Evolutionary conservation across 1,140 invertebrate genomes (phyloP).

Genomic region (Bombus superbus): DNA sequence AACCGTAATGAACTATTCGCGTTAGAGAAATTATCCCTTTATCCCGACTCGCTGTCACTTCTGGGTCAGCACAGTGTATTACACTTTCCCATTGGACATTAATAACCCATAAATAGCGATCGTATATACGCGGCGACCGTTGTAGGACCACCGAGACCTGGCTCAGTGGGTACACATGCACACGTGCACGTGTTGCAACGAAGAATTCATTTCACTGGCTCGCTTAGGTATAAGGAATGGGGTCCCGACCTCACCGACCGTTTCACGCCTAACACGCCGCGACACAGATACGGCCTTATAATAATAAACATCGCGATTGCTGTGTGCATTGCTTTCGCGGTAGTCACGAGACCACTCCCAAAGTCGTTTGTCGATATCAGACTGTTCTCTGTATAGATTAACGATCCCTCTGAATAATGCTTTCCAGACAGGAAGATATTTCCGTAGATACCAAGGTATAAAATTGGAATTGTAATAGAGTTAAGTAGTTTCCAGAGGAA

Average conservation of each 20-base stretch:
- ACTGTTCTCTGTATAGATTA: neutral
- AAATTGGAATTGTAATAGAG: neutral
- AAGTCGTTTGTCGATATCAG: conserved; percentile 48
- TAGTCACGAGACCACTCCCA: conserved; percentile 61
- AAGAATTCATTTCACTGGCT: conserved; percentile 74
- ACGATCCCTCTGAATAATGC: neutral
- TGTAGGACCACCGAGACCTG: conserved; percentile 10
- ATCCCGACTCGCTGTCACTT: conserved; percentile 49
- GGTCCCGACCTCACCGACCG: conserved; percentile 68
- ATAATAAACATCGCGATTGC: conserved; percentile 64
- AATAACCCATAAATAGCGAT: conserved; percentile 69
- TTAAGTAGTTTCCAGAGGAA: neutral
- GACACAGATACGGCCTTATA: conserved; percentile 56
- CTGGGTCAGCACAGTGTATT: conserved; percentile 55
- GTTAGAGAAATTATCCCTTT: conserved; percentile 57
- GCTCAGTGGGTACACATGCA: neutral
- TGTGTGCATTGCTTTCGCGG: conserved; percentile 55
- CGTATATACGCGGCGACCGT: neutral
- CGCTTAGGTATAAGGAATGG: conserved; percentile 68
- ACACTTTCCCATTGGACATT: conserved; percentile 60
- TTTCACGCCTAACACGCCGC: conserved; percentile 65
- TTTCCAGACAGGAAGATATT: neutral
- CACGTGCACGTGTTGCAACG: conserved; percentile 45
- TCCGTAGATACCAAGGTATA: neutral
- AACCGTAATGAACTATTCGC: conserved; percentile 44